Conservation (phyloP, 2,113 vertebrate species). For the Sterna hirundo region DNA sequence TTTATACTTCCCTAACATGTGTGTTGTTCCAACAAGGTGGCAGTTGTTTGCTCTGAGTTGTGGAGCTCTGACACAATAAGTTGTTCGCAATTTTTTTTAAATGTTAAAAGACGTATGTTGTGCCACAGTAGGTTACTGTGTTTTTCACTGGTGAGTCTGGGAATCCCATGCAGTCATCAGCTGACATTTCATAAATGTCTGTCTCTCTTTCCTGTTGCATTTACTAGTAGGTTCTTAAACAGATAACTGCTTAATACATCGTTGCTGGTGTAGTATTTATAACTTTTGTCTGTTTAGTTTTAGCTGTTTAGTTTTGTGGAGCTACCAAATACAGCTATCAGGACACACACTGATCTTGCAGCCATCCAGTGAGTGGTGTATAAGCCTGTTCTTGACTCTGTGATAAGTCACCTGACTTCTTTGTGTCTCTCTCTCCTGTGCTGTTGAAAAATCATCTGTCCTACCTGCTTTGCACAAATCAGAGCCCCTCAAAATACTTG, state of each 20-base stretch:
- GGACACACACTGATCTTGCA: background rate
- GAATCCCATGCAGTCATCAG: background rate
- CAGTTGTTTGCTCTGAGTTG: background rate
- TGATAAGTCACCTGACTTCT: background rate
- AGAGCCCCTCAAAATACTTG: background rate
- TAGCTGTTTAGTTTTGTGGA: background rate
- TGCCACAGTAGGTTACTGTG: background rate
- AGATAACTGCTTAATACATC: background rate
- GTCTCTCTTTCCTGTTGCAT: background rate
- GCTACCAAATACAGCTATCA: background rate
- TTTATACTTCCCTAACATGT: background rate
- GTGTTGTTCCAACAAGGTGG: background rate
- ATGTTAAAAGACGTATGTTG: background rate
- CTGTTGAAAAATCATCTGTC: background rate
- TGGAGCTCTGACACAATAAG: background rate
- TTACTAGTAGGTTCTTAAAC: background rate
- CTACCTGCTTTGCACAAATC: background rate
- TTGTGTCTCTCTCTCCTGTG: background rate
- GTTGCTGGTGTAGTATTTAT: background rate
- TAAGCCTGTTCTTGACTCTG: background rate
- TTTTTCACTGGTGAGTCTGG: background rate
- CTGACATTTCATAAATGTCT: background rate
- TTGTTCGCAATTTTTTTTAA: background rate
- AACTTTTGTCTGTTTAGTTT: background rate
- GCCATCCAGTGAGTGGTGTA: background rate